Percentiles rank a stretch among this genome's conserved stretches.
phyloP scores from a whole-genome alignment of 2,888 invertebrate species.

The Orthosia gothica region DNA sequence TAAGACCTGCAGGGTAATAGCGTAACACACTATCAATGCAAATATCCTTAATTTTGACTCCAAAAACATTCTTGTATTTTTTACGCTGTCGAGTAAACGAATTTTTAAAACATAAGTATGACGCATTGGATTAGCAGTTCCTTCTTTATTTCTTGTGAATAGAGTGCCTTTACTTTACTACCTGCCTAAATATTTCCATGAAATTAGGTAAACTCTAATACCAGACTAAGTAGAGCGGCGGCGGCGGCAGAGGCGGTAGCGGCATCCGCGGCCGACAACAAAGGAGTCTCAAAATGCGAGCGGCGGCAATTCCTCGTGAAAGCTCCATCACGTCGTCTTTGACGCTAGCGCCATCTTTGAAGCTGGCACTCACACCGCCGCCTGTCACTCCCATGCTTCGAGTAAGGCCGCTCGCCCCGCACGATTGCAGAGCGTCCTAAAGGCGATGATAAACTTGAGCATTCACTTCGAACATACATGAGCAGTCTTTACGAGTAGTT shows the following conservation, averaged over 20 bases:
- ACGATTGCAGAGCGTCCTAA: neutral
- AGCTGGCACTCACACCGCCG: constrained; percentile 14
- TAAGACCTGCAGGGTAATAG: too few relatives aligned
- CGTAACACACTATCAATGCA: too few relatives aligned
- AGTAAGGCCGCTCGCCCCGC: neutral
- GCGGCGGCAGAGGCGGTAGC: constrained; percentile 6
- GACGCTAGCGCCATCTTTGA: constrained; percentile 4
- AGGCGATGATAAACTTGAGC: constrained; percentile 9
- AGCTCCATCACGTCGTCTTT: neutral
- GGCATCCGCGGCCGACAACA: constrained; percentile 16
- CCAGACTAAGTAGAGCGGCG: constrained; percentile 15
- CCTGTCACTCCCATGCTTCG: neutral
- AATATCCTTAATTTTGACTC: too few relatives aligned
- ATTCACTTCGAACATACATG: neutral
- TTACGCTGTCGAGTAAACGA: too few relatives aligned
- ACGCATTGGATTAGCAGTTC: too few relatives aligned
- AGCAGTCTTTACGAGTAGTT: too few relatives aligned
- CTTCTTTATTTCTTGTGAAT: too few relatives aligned
- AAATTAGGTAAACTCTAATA: constrained; percentile 8
- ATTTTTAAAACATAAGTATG: too few relatives aligned
- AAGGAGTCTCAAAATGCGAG: constrained; percentile 25
- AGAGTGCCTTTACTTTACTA: too few relatives aligned
- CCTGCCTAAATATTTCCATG: neutral
- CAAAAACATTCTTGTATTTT: too few relatives aligned
- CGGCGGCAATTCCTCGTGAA: neutral